Evolutionary conservation across 2,113 vertebrate species (phyloP).

Genomic region (Mormoops blainvillei): DNA sequence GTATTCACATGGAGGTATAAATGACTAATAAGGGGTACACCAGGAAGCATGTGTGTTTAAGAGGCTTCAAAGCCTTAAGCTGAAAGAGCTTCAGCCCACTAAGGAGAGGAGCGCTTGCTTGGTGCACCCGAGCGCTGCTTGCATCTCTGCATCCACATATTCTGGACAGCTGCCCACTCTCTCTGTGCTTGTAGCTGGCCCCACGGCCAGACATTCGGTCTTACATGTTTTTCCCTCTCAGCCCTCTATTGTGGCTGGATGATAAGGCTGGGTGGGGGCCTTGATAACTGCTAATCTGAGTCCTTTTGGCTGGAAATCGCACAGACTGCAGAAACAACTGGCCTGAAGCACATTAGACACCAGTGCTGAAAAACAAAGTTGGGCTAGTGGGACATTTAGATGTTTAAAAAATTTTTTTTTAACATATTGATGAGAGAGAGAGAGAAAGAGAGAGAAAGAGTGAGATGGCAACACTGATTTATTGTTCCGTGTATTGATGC

Average conservation of each 20-base stretch:
- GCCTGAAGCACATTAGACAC: neutral
- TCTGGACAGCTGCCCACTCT: neutral
- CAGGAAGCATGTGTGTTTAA: rapidly evolving
- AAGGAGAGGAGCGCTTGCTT: neutral
- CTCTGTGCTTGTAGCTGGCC: neutral
- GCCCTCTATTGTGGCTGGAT: neutral
- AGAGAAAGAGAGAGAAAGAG: too few species aligned
- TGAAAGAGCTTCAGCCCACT: neutral
- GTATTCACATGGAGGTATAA: neutral
- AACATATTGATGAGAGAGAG: too few species aligned
- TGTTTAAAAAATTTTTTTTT: neutral
- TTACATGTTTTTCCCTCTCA: neutral
- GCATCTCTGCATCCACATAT: neutral
- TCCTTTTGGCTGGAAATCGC: neutral
- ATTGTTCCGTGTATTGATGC: too few species aligned
- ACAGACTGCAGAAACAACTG: neutral
- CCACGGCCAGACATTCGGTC: conserved; percentile 16
- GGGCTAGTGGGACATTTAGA: neutral
- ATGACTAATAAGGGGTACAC: neutral
- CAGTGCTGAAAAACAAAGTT: neutral
- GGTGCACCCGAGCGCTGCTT: neutral
- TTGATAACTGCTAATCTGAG: neutral
- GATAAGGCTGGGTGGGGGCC: conserved; percentile 47
- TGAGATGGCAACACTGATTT: too few species aligned
- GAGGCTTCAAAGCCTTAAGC: neutral